Conservation (phyloP, 2,888 invertebrate species). For the Odontocolon sp. region DNA sequence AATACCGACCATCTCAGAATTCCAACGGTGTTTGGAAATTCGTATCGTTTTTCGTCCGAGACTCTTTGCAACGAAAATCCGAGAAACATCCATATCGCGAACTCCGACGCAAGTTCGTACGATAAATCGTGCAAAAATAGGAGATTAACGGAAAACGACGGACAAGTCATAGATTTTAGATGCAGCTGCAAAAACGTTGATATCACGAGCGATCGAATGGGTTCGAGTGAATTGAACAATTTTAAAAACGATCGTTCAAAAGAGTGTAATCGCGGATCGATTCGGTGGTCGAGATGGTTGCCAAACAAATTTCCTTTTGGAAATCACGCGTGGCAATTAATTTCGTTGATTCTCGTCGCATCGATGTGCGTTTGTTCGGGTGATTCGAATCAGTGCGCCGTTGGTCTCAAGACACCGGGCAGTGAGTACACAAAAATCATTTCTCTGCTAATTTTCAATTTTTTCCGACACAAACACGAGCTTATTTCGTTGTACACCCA, state of each 20-base stretch:
- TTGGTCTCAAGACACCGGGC: constrained; percentile 75
- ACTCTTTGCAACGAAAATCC: background rate
- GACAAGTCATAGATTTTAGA: constrained; percentile 17
- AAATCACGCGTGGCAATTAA: constrained; percentile 64
- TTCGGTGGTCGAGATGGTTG: constrained; percentile 40
- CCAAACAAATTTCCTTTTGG: constrained; percentile 21
- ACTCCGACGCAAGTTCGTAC: background rate
- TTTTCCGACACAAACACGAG: too few relatives aligned
- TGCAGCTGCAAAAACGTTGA: constrained; percentile 39
- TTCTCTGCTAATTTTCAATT: background rate
- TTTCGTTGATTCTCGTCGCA: constrained; percentile 62
- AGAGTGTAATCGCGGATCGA: constrained; percentile 9
- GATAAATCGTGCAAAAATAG: constrained; percentile 8
- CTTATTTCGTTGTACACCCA: background rate
- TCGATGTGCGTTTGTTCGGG: constrained; percentile 60
- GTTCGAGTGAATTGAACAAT: background rate
- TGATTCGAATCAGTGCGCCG: constrained; percentile 65
- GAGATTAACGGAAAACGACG: background rate
- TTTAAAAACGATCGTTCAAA: background rate
- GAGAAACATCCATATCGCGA: background rate
- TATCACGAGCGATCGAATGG: constrained; percentile 3
- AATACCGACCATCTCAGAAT: background rate
- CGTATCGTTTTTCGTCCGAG: background rate
- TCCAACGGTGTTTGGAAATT: constrained; percentile 10
- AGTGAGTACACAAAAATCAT: constrained; percentile 68